phyloP scores from a whole-genome alignment of 1,140 invertebrate genomes.

The Scaptomyza hsui region DNA sequence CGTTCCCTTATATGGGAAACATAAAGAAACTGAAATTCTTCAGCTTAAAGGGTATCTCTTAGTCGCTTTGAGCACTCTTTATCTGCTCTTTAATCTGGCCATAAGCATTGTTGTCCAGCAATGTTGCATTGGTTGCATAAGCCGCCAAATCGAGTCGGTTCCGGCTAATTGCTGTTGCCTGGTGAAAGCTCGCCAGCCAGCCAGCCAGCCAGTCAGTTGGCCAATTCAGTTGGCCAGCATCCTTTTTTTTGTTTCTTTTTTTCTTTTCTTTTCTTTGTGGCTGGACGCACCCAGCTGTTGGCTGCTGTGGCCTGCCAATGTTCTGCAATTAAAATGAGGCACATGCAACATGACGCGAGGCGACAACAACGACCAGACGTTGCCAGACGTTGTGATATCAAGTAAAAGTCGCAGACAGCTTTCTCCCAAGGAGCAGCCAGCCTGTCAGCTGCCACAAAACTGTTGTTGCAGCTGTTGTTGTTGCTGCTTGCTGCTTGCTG shows the following conservation, averaged over 20 bases:
- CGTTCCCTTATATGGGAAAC: too few species aligned
- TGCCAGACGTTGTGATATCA: slow-evolving; percentile 3
- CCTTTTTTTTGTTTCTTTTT: too few species aligned
- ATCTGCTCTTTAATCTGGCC: background rate
- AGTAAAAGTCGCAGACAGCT: slow-evolving; percentile 25
- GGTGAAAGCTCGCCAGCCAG: background rate
- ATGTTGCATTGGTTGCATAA: background rate
- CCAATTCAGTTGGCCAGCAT: background rate
- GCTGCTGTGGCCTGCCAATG: slow-evolving; percentile 42
- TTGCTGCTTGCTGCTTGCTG: background rate
- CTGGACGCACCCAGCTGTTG: slow-evolving; percentile 11
- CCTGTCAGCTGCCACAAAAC: background rate
- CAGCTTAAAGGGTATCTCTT: background rate
- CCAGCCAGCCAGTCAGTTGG: background rate
- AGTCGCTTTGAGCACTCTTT: background rate
- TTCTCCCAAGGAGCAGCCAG: slow-evolving; percentile 19
- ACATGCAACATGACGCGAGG: slow-evolving; percentile 52
- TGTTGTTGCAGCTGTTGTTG: background rate
- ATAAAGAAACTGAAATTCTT: too few species aligned
- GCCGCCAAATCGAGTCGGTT: background rate
- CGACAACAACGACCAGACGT: slow-evolving; percentile 7
- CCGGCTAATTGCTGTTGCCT: background rate
- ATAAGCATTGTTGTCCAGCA: background rate
- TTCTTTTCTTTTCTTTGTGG: too few species aligned
- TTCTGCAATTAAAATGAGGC: slow-evolving; percentile 80